Percentiles rank a stretch among this genome's conserved stretches.
These are phyloP conservation scores for Teleogryllus oceanicus DNA, from an alignment of 2,888 invertebrate genomes.

Conservation along the genomic window DNA sequence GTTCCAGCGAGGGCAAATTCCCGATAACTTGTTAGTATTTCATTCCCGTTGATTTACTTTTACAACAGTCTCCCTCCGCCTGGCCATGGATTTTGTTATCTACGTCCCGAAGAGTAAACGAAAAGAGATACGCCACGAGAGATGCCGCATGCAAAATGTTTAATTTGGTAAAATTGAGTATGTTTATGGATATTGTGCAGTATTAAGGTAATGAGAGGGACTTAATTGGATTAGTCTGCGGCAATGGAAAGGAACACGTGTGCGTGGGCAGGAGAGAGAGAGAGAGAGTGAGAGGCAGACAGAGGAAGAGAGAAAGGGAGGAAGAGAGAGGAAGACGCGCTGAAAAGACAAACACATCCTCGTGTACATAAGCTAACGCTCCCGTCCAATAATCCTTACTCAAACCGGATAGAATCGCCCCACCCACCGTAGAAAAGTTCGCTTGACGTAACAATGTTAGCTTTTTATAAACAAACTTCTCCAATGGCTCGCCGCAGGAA, in stretches of 20 bases:
- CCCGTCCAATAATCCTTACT: slow-evolving; percentile 3
- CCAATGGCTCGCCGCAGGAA: too few species aligned
- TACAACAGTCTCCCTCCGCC: not conserved
- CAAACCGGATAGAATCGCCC: not conserved
- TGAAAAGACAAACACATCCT: slow-evolving; percentile 10
- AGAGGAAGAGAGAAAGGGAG: too few species aligned
- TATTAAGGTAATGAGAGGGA: slow-evolving; percentile 18
- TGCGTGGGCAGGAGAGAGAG: not conserved
- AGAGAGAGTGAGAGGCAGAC: too few species aligned
- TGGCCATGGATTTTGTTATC: not conserved
- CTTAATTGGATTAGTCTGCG: not conserved
- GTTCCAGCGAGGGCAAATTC: not conserved
- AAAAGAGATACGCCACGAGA: not conserved
- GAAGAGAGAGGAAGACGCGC: not conserved
- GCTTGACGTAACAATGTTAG: not conserved
- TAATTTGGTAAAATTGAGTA: not conserved
- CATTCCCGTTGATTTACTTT: not conserved
- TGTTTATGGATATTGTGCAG: slow-evolving; percentile 9
- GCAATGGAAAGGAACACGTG: not conserved
- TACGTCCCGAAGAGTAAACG: not conserved
- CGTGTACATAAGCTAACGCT: slow-evolving; percentile 1
- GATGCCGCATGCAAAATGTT: not conserved
- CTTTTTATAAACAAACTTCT: slow-evolving; percentile 3
- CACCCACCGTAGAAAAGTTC: not conserved
- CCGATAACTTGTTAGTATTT: not conserved